These are phyloP conservation scores for Rallus limicola DNA, from an alignment of 2,113 vertebrate species.

Conservation along the genomic window DNA sequence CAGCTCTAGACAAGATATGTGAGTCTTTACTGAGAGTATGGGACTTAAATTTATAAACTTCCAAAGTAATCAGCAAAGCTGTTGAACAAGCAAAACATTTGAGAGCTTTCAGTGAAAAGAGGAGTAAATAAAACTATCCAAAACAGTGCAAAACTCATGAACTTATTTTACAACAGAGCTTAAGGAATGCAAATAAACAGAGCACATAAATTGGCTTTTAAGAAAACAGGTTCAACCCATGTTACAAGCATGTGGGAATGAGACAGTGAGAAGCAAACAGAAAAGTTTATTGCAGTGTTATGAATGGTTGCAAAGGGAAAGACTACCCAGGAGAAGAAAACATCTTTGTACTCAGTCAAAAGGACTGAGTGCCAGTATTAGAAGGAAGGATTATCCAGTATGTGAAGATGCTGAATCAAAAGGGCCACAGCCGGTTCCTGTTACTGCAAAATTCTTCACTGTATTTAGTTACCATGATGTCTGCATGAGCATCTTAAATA, in stretches of 20 bases:
- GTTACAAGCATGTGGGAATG: background rate
- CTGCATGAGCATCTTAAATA: accelerated
- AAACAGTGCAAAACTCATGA: background rate
- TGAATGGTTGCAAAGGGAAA: background rate
- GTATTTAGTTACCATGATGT: background rate
- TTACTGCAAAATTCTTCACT: background rate
- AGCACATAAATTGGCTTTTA: background rate
- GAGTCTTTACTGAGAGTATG: background rate
- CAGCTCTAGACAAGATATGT: conserved; percentile 24
- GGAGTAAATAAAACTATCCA: background rate
- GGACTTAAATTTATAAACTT: background rate
- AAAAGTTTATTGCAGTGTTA: background rate
- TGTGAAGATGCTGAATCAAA: background rate
- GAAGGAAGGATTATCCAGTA: background rate
- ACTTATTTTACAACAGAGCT: background rate
- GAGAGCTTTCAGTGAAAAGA: background rate
- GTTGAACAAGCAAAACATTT: background rate
- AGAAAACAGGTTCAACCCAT: background rate
- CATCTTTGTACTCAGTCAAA: background rate
- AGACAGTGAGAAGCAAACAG: background rate
- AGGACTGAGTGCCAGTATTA: background rate
- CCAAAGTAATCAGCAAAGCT: background rate
- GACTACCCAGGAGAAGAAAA: background rate
- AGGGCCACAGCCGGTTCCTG: background rate
- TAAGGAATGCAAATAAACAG: background rate